Base-by-base conservation (phyloP, 2,113 vertebrate genomes). In the Oxyruncus cristatus region DNA sequence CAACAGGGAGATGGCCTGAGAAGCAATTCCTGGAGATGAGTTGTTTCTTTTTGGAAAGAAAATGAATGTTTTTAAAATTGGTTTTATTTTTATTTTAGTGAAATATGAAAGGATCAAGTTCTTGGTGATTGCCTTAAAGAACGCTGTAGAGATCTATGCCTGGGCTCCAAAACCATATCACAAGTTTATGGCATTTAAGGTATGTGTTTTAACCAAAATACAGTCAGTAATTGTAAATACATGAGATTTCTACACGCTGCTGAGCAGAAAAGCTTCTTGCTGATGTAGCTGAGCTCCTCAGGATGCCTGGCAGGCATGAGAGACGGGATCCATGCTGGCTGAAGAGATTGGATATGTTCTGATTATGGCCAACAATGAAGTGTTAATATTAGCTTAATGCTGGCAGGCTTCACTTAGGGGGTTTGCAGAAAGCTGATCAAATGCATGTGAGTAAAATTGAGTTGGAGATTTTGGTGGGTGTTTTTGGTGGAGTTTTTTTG, bases 161-260 rank as follows among this genome's bases (percentile, higher is more conserved):
- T 99, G 99, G 99, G 99, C 99, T 75, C 99, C 99, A 27, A 99
- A 99, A 98, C 99, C 99, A 10, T 99, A 99, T 97, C 99, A 99
- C 98, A 99, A 99, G 97, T 99, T 99, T 80, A 99, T 99, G 99
- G 99, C 99, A 81, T 99, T 99, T 97, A 99, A 99, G 99, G 99
- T 99, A 96, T 95, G 98, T 62, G 73, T 84, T 90, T 49, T 62
- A 66, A 86, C 26, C 62, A 91, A 61, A 87, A 47, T 61, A 63
- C 33, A 13, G 59, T 65, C 35, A 44, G 70, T 75, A 33, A n/a
- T 42, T 71, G 81, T 73, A 76, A 77, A 50, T 55, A 37, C 42
- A 3, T 6, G 23, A 63, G n/a, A 30, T 85, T 79, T 79, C 76
- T 66, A 44, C 49, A 14, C 53, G 56, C 3, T 30, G 39, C 41